These are phyloP conservation scores for Callimorpha dominula DNA, from an alignment of 2,888 invertebrate species.

Conservation along the genomic window DNA sequence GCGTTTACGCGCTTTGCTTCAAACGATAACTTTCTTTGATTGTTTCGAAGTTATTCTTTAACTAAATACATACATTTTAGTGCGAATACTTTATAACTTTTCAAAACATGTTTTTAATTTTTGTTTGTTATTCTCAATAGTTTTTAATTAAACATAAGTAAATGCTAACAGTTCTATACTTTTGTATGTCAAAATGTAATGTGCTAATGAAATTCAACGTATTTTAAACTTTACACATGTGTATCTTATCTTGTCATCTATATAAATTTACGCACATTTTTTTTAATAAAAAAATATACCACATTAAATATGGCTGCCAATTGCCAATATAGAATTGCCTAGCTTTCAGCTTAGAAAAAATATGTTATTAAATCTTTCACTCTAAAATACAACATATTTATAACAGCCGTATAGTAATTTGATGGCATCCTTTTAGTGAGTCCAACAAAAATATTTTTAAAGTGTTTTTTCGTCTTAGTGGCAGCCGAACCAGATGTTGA, in stretches of 20 bases:
- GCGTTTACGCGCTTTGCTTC: slow-evolving; percentile 64
- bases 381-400: not conserved
- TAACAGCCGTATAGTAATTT: not conserved
- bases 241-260: not conserved
- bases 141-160: not conserved
- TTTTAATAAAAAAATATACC: not conserved
- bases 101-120: not conserved
- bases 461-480: not conserved
- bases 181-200: not conserved
- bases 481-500: not conserved
- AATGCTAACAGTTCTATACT: too few species aligned
- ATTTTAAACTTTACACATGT: not conserved
- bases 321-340: not conserved
- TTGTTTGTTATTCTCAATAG: not conserved
- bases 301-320: not conserved
- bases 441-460: not conserved
- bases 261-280: not conserved
- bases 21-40: slow-evolving; percentile 41
- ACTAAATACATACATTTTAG: slow-evolving; percentile 12
- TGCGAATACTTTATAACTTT: not conserved
- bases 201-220: not conserved
- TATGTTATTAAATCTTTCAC: not conserved
- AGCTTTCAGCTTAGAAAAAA: not conserved
- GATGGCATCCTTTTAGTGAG: not conserved
- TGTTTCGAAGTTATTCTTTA: not conserved